phyloP scores from a whole-genome alignment of 2,113 vertebrate species.

The Leiothrix lutea region DNA sequence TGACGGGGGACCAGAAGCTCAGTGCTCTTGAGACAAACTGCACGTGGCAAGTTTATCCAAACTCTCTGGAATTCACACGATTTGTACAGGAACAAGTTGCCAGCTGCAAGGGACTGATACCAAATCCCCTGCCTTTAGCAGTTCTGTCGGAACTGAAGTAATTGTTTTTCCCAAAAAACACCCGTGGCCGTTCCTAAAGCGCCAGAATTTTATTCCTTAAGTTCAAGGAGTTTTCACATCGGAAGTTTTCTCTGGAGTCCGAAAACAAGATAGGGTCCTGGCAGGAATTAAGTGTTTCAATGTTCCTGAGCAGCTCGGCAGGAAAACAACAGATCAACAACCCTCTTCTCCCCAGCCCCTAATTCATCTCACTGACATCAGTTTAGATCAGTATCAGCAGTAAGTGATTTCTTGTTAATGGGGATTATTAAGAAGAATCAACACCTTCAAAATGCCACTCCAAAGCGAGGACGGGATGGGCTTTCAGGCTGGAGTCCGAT shows the following conservation, averaged over 20 bases:
- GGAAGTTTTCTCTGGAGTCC: not conserved
- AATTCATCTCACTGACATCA: constrained; percentile 46
- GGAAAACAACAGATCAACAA: constrained; percentile 25
- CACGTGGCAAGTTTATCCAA: not conserved
- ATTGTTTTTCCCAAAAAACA: not conserved
- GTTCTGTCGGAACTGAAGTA: not conserved
- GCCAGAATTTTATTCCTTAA: not conserved
- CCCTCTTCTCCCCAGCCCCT: not conserved
- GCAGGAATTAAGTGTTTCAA: not conserved
- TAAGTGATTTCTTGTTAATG: constrained; percentile 35
- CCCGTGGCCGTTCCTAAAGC: not conserved
- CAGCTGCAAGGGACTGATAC: constrained; percentile 15
- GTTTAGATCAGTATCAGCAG: constrained; percentile 36
- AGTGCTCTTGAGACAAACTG: not conserved
- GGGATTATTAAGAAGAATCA: constrained; percentile 55
- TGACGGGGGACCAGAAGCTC: not conserved
- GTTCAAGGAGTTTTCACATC: not conserved
- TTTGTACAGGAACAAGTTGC: not conserved
- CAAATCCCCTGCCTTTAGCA: not conserved
- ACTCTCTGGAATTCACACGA: not conserved
- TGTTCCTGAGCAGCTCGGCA: not conserved
- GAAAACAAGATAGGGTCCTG: not conserved
- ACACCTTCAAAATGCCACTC: constrained; percentile 22
- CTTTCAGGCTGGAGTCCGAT: not conserved
- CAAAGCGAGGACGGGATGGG: not conserved